Base-by-base conservation (phyloP, 2,888 invertebrate genomes). In the Uloborus plumipes region DNA sequence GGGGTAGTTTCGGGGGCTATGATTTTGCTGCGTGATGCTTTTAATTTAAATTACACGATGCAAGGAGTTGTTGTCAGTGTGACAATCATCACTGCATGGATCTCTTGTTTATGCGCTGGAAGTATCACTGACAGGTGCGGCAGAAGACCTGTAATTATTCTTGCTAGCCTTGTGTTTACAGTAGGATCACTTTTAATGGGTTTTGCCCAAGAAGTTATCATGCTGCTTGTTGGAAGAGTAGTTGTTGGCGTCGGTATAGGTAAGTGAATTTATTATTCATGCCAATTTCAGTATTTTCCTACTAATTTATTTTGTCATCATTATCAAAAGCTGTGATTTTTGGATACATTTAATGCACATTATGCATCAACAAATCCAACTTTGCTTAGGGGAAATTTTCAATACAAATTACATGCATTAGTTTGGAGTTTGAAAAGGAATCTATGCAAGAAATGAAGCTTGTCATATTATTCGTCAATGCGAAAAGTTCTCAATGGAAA, bases 1-100 rank as follows among this genome's bases (percentile, higher is more conserved):
- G 91, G 91, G 11, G 91, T 91, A 50, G 90, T 91, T 3, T 91
- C 91, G 0, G 91, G 91, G 18, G 90, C 91, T 1, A 86, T 86
- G 85, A 53, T 86, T 18, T 64, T 86, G 22, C 67, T 86, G 58
- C 88, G 88, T 84, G 88, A 89, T 51, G 86, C 89, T 26, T 90
- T 91, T 84, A 51, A 87, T 3, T 87, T 91, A 66, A 88, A 87
- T 50, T 88, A 88, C n/a, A 71, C 89, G 7, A 89, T 89, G 89
- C 90, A 91, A 85, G 91, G 91, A 86, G 81, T 90, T 3, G 88
- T 91, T 53, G 90, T 91, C 1, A 90, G 85, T 50, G 75, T 88
- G 2, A 91, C 91, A 1, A 89, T 91, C 49, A 89, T 87, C 2
- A 88, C 89, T 39, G 91, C 91, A 2, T 89, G 89, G 87, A 7